phyloP scores from a whole-genome alignment of 2,888 invertebrate genomes.

The Neoascia interrupta region DNA sequence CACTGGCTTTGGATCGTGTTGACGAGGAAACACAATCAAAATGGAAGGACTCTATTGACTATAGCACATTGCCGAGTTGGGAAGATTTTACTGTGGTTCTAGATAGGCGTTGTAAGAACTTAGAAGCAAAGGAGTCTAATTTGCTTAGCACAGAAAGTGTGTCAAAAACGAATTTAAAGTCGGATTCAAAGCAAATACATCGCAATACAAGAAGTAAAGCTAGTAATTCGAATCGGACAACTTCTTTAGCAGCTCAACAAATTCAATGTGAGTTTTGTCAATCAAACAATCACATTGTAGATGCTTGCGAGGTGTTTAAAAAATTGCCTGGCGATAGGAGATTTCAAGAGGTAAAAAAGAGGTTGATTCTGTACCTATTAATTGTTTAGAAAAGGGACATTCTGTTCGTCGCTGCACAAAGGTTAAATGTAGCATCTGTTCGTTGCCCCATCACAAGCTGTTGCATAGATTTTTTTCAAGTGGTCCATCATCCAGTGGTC shows the following conservation, averaged over 20 bases:
- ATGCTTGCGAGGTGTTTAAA: background rate
- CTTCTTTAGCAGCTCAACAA: background rate
- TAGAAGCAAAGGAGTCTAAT: background rate
- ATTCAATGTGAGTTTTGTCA: no score
- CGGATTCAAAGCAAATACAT: no score
- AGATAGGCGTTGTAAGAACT: background rate
- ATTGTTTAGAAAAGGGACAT: conserved; percentile 13
- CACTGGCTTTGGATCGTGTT: background rate
- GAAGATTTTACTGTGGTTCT: no score
- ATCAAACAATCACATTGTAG: background rate
- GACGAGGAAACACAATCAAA: background rate
- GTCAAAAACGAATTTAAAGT: background rate
- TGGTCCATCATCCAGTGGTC: background rate
- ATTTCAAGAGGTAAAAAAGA: conserved; percentile 11
- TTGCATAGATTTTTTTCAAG: background rate
- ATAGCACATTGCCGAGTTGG: background rate
- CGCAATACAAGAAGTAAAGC: background rate
- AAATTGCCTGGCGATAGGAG: background rate
- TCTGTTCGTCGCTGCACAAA: conserved; percentile 3
- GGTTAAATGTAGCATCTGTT: background rate
- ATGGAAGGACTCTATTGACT: background rate
- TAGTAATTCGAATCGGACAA: background rate
- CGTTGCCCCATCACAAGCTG: background rate
- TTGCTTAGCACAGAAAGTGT: background rate
- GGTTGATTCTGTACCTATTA: background rate